Evolutionary conservation across 2,113 vertebrate species (phyloP).

Genomic region (Ammodytes dubius): DNA sequence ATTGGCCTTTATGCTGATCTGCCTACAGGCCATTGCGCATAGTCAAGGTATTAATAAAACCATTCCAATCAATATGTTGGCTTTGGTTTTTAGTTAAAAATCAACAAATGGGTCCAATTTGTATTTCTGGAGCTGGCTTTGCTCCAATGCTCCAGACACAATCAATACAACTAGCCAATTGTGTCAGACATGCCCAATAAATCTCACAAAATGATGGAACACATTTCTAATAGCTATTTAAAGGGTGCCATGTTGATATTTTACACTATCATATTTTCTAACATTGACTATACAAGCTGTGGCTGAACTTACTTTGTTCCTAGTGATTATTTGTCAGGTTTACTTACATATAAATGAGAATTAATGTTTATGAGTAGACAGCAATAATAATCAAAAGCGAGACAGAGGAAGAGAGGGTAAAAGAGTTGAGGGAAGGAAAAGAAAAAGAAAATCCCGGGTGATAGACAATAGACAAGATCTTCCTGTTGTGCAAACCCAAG

Average conservation of each 20-base stretch:
- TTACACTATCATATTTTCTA: constrained; percentile 1
- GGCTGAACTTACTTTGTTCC: background rate
- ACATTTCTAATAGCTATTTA: constrained; percentile 28
- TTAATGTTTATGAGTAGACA: background rate
- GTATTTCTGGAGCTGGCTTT: constrained; percentile 14
- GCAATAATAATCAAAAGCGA: background rate
- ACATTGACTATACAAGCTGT: background rate
- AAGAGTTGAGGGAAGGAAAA: background rate
- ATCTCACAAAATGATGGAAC: constrained; percentile 29
- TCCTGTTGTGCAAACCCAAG: constrained; percentile 56
- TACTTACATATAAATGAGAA: background rate
- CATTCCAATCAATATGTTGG: background rate
- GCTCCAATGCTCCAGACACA: constrained; percentile 26
- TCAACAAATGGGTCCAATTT: constrained; percentile 5
- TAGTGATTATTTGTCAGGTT: background rate
- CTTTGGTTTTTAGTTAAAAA: constrained; percentile 2
- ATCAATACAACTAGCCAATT: constrained; percentile 45
- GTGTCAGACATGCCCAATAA: constrained; percentile 25
- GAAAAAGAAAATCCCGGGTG: constrained; percentile 20
- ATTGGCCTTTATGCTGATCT: background rate
- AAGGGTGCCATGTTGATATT: constrained; percentile 22
- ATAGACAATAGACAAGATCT: constrained; percentile 48
- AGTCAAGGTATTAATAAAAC: background rate
- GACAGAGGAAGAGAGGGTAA: background rate
- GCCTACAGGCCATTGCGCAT: background rate